Base-by-base conservation (phyloP, 1,140 invertebrate species). In the Mya arenaria region DNA sequence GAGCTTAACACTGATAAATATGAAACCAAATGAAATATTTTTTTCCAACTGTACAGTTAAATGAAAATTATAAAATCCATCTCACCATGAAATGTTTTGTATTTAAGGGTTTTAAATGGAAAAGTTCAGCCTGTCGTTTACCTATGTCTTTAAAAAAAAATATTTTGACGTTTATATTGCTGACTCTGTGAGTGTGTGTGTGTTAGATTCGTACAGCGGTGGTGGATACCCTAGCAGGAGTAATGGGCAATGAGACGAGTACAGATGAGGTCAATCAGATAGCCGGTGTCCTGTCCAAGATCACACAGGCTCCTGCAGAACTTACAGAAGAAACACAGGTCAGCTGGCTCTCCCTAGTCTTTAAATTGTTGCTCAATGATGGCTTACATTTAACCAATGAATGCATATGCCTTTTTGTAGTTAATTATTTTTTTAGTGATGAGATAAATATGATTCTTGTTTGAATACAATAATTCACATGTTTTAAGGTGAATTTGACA, bases 131-230 rank as follows among this genome's bases (percentile, higher is more conserved):
- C n/a, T n/a, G n/a, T n/a, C n/a, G n/a, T n/a, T n/a, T n/a, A n/a
- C n/a, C n/a, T n/a, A n/a, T n/a, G n/a, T n/a, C n/a, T n/a, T n/a
- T n/a, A n/a, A n/a, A n/a, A n/a, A n/a, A n/a, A n/a, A n/a, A n/a
- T n/a, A n/a, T n/a, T n/a, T n/a, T n/a, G n/a, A n/a, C n/a, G n/a
- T n/a, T n/a, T n/a, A n/a, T n/a, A n/a, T n/a, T n/a, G n/a, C n/a
- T n/a, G n/a, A n/a, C n/a, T n/a, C n/a, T n/a, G n/a, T n/a, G n/a
- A n/a, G n/a, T n/a, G n/a, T 71, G 1, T 44, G 13, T 71, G 25
- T 74, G 28, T n/a, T 19, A 74, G 71, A 41, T 74, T 1, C 32
- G 71, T 8, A 74, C 71, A 60, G 23, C 71, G 4, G 37, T 74
- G 23, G 71, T 74, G 10, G 13, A 13, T 17, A 60, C 37, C 36